Evolutionary conservation across 2,113 vertebrate genomes (phyloP).

Genomic region (Protobothrops flavoviridis): DNA sequence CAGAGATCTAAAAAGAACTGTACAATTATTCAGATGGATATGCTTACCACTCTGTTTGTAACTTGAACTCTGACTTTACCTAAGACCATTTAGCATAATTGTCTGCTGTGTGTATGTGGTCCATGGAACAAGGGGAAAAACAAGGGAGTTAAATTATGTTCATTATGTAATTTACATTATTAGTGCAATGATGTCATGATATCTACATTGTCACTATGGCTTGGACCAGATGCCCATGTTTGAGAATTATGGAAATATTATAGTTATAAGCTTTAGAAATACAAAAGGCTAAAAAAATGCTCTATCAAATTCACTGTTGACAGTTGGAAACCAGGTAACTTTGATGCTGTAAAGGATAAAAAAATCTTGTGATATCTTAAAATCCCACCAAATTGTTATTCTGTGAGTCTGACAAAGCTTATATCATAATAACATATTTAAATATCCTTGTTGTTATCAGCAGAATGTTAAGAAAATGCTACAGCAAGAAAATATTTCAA

Average conservation of each 20-base stretch:
- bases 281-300: not conserved
- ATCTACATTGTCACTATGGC: not conserved
- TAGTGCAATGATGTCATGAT: not conserved
- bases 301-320: not conserved
- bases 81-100: not conserved
- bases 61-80: not conserved
- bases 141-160: not conserved
- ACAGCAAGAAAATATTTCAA: slow-evolving; percentile 1
- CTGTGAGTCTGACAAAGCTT: not conserved
- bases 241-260: not conserved
- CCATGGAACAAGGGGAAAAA: not conserved
- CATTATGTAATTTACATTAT: not conserved
- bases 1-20: not conserved
- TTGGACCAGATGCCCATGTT: not conserved
- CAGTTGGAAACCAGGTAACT: not conserved
- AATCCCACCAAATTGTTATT: not conserved
- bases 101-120: not conserved
- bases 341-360: not conserved
- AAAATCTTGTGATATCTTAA: not conserved
- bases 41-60: not conserved
- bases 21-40: not conserved
- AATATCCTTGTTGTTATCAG: not conserved
- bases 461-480: not conserved
- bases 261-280: not conserved
- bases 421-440: not conserved